Base-by-base conservation (phyloP, 2,113 vertebrate species). In the Physeter macrocephalus region DNA sequence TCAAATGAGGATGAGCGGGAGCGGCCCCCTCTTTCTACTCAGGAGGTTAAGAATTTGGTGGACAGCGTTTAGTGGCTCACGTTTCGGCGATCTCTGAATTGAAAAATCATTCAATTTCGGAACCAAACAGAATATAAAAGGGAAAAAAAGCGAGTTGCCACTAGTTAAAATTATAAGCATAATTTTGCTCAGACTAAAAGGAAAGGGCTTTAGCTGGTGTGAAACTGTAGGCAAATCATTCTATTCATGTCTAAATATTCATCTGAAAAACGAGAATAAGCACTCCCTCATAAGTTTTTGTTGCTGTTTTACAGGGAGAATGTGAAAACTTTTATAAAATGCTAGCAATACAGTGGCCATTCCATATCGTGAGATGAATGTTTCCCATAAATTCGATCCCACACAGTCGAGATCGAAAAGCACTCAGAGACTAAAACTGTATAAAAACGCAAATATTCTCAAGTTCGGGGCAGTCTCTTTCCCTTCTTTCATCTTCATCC, bases 281-380 rank as follows among this genome's bases (percentile, higher is more conserved):
- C 72, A 29, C 31, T 82, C 66, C 43, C 43, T 86, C 75, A 2
- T 5, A 29, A 1, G 9, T 87, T 89, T 36, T 8, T 39, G 10
- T 1, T 67, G 36, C 34, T 29, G 31, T 62, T 88, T 78, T 69
- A 52, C 71, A 43, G 29, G 12, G 81, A 87, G 13, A n/a, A 90
- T 54, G 69, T 66, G 23, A 20, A 78, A 93, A 96, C 90, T 95
- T 94, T 39, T 66, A 41, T 10, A 94, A 87, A 96, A 96, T 41
- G 59, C 78, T 75, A 43, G 75, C 57, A 61, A 20, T 34, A 64
- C 12, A 82, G 57, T 36, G 64, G 64, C 27, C 57, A 31, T 80
- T 54, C 80, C 43, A n/a, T 18, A 81, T 31, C 27, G 34, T 36
- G 41, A 71, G 39, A 52, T 23, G 15, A 49, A 66, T 41, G n/a